Evolutionary conservation across 2,113 vertebrate species (phyloP), one percentile per base, ranked within the genome.

Genomic region (Paralichthys olivaceus): DNA sequence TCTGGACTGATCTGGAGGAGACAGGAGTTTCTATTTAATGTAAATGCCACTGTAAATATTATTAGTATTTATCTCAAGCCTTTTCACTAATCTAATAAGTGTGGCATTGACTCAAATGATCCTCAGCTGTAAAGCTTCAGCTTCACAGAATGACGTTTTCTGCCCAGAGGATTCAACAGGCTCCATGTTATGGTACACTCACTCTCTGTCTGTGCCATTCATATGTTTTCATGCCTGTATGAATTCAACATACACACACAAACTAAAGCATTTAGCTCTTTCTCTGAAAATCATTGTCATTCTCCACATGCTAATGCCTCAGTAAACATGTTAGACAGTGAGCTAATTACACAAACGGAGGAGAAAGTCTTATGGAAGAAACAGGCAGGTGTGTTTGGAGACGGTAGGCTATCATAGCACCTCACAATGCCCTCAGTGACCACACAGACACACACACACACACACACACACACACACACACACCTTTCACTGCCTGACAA

Each of bases 331-430:
- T 84, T 49, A 80, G 20, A 63, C 71, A 56, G 32, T 2, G 7
- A 77, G 66, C 86, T 85, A 77, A 89, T 90, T 70, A 87, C 72
- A 79, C 9, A 0, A 60, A 53, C 63, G 61, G 72, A 89, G 86
- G 4, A 79, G 65, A 83, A 58, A 61, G 75, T 79, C 65, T 83
- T 77, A 79, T 79, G 77, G 75, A 83, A 64, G 77, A 76, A 77
- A 66, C 58, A 6, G 80, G 77, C 93, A 94, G 94, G 93, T 94
- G 94, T 93, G 89, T 93, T 93, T 93, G 86, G 83, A 81, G 87
- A 92, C 80, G 80, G 32, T 53, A 51, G 14, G 15, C 68, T 73
- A 64, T 85, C 84, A 64, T 71, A 58, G 83, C 43, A 25, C 84
- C 62, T 87, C 59, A 88, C 89, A 90, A 91, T 90, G 80, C 78